Evolutionary conservation across 92 coral and sea anemone genomes (phyloP).

Genomic region (Zoanthus sociatus): DNA sequence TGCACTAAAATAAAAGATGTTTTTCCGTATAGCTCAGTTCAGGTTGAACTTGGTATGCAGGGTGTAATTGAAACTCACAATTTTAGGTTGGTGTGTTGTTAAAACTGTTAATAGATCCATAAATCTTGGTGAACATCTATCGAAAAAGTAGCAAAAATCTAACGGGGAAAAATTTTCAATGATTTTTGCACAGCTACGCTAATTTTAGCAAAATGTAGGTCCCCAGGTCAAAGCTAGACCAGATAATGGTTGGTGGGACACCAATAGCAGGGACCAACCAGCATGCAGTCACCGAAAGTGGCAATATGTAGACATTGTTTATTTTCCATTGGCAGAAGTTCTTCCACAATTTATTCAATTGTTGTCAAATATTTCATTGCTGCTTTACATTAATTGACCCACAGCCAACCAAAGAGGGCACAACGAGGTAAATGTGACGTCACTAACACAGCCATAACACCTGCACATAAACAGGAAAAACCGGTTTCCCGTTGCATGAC

Average conservation of each 20-base stretch:
- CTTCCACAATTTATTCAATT: conserved; percentile 77
- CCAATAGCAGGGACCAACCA: background rate
- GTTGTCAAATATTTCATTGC: conserved; percentile 84
- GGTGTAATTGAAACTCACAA: background rate
- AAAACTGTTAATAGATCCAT: background rate
- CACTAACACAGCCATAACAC: conserved; percentile 93
- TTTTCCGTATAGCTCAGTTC: background rate
- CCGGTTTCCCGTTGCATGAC: conserved; percentile 91
- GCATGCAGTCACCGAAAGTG: conserved; percentile 16
- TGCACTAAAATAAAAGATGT: background rate
- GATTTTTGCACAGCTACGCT: background rate
- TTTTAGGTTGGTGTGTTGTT: background rate
- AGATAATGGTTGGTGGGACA: conserved; percentile 21
- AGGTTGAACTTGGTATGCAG: background rate
- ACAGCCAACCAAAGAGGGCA: conserved; percentile 75
- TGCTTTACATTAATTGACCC: conserved; percentile 84
- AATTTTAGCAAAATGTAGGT: background rate
- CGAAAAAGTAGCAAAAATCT: background rate
- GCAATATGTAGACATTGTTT: conserved; percentile 36
- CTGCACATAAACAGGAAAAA: conserved; percentile 94
- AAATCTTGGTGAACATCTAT: background rate
- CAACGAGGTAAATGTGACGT: conserved; percentile 85
- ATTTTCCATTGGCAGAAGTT: conserved; percentile 49
- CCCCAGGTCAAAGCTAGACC: conserved; percentile 19
- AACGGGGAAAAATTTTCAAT: background rate